Percentiles rank a stretch among this genome's conserved stretches.
phyloP scores from a whole-genome alignment of 2,113 vertebrate genomes.

The Glaucomys volans region DNA sequence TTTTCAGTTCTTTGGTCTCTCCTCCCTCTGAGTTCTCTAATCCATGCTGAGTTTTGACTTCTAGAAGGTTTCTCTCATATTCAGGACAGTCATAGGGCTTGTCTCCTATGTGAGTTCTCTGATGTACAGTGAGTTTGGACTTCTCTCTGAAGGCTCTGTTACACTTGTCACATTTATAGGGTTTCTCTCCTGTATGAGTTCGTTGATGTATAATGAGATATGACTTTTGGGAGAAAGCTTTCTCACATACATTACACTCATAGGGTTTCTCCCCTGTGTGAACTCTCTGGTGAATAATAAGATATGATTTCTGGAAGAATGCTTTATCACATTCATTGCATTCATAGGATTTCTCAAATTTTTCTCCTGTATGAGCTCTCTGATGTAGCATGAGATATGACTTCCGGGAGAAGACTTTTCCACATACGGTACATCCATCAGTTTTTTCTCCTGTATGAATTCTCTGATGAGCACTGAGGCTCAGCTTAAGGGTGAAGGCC shows the following conservation, averaged over 20 bases:
- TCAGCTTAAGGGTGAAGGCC: conserved; percentile 67
- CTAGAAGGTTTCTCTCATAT: conserved; percentile 34
- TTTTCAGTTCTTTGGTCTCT: conserved; percentile 55
- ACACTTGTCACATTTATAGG: conserved; percentile 56
- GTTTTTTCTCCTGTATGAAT: conserved; percentile 67
- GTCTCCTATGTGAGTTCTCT: conserved; percentile 52
- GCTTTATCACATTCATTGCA: conserved; percentile 69
- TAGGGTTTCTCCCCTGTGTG: conserved; percentile 68
- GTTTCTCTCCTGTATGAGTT: conserved; percentile 71
- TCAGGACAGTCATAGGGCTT: conserved; percentile 35
- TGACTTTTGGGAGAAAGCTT: conserved; percentile 69
- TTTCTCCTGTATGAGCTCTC: conserved; percentile 73
- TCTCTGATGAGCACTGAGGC: conserved; percentile 60
- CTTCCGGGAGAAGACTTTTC: conserved; percentile 73
- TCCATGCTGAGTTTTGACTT: background rate
- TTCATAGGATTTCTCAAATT: conserved; percentile 74
- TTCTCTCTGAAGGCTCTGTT: conserved; percentile 63
- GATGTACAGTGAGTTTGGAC: conserved; percentile 58
- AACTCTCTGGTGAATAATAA: conserved; percentile 62
- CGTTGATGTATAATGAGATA: conserved; percentile 72
- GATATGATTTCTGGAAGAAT: conserved; percentile 67
- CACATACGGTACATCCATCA: conserved; percentile 64
- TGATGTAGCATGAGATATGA: conserved; percentile 69
- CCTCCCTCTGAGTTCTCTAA: conserved; percentile 42
- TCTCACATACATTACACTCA: conserved; percentile 64